phyloP scores from a whole-genome alignment of 2,797 vertebrate species.

The Catostomus latipinnis region DNA sequence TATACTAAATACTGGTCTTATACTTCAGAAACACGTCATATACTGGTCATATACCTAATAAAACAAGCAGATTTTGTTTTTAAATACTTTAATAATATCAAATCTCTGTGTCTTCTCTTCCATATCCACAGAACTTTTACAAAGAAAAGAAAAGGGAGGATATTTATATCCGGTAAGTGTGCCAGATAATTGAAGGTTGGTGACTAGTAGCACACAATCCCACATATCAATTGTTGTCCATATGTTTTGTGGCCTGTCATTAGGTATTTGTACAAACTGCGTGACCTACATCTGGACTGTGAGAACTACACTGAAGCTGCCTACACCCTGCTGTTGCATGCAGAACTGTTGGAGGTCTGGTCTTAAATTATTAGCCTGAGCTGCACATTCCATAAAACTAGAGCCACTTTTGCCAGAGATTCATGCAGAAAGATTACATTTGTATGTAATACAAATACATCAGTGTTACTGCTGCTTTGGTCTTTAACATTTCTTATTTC shows the following conservation, averaged over 20 bases:
- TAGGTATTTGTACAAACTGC: conserved; percentile 95
- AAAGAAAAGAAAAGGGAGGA: conserved; percentile 98
- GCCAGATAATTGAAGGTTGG: no score
- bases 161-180: conserved; percentile 94
- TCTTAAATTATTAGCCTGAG: neutral
- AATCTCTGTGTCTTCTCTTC: neutral
- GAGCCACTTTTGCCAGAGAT: neutral
- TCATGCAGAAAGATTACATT: neutral
- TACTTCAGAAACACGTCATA: no score
- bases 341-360: conserved; percentile 90
- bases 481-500: neutral
- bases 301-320: conserved; percentile 96
- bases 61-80: no score
- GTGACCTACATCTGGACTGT: conserved; percentile 92
- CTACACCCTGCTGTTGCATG: conserved; percentile 90
- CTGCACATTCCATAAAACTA: neutral
- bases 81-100: neutral
- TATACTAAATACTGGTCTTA: no score
- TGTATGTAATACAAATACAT: neutral
- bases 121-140: conserved; percentile 91
- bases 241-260: neutral
- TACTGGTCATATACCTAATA: no score
- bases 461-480: conserved; percentile 3
- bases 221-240: neutral
- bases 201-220: neutral